Conservation (phyloP, 2,888 invertebrate genomes). For the Pseudanteris insignis region DNA sequence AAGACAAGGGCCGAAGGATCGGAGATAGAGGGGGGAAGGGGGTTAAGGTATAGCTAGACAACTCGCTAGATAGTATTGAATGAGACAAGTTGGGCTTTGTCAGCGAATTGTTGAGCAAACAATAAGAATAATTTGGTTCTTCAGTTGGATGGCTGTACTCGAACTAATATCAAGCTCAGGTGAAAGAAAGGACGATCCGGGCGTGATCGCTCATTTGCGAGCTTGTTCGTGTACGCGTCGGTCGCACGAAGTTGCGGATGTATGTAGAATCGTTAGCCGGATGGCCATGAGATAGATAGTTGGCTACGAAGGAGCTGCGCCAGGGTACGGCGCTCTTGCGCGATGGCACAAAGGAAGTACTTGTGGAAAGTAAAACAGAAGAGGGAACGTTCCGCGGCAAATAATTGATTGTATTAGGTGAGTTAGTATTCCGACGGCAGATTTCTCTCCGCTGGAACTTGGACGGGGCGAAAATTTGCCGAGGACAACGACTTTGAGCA, state of each 20-base stretch:
- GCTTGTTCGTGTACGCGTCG: constrained; percentile 20
- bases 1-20: constrained; percentile 6
- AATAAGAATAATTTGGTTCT: constrained; percentile 53
- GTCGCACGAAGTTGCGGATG: constrained; percentile 16
- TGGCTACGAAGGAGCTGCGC: constrained; percentile 22
- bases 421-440: constrained; percentile 63
- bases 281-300: constrained; percentile 34
- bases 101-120: constrained; percentile 60
- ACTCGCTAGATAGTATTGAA: constrained; percentile 49
- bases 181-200: constrained; percentile 50
- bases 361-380: constrained; percentile 58
- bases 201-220: constrained; percentile 29
- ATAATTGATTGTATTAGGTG: constrained; percentile 65
- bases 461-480: constrained; percentile 15
- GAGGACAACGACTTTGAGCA: constrained; percentile 50
- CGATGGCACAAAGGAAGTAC: constrained; percentile 28
- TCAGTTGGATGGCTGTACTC: constrained; percentile 42
- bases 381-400: constrained; percentile 55
- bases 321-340: constrained; percentile 19
- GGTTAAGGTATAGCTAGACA: background rate
- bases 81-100: constrained; percentile 65
- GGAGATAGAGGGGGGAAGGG: background rate
- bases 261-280: constrained; percentile 34
- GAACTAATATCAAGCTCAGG: constrained; percentile 62
- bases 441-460: constrained; percentile 49